Conservation (phyloP, 1,140 invertebrate genomes). For the Lordiphosa collinella region DNA sequence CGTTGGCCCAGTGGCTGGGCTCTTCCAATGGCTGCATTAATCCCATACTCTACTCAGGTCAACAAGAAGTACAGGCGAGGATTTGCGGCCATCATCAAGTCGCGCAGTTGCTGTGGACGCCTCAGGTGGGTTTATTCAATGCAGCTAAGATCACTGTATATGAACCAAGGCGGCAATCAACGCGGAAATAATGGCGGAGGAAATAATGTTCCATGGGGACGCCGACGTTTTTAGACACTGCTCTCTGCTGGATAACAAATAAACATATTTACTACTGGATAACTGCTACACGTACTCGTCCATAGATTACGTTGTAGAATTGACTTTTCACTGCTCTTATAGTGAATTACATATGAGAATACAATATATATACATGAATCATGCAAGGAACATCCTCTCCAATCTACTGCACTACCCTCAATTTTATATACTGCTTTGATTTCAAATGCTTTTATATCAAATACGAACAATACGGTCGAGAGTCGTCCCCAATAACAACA, state of each 20-base stretch:
- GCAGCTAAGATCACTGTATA: too few species aligned
- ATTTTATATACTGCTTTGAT: conserved; percentile 26
- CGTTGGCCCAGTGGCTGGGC: conserved; percentile 97
- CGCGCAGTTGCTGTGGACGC: conserved; percentile 89
- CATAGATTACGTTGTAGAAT: conserved; percentile 25
- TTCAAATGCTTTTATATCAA: conserved; percentile 14
- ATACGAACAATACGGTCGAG: conserved; percentile 12
- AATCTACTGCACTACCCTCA: conserved; percentile 1
- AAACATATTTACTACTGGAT: conserved; percentile 7
- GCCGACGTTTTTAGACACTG: conserved; percentile 71
- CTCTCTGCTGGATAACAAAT: conserved; percentile 6
- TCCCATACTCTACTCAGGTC: conserved; percentile 96
- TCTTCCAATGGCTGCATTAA: conserved; percentile 98
- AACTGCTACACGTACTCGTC: conserved; percentile 1
- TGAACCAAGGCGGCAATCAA: conserved; percentile 74
- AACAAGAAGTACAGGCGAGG: conserved; percentile 97
- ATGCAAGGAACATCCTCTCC: conserved; percentile 8
- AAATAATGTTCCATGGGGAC: conserved; percentile 78
- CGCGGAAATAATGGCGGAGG: conserved; percentile 71
- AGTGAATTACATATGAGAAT: conserved; percentile 1
- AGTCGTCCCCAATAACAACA: not conserved
- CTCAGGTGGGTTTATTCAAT: too few species aligned
- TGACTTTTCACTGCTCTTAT: conserved; percentile 17
- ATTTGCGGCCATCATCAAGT: conserved; percentile 93
- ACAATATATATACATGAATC: conserved; percentile 1